Conservation (phyloP, 2,797 vertebrate species). For the Acanthiza pusilla region DNA sequence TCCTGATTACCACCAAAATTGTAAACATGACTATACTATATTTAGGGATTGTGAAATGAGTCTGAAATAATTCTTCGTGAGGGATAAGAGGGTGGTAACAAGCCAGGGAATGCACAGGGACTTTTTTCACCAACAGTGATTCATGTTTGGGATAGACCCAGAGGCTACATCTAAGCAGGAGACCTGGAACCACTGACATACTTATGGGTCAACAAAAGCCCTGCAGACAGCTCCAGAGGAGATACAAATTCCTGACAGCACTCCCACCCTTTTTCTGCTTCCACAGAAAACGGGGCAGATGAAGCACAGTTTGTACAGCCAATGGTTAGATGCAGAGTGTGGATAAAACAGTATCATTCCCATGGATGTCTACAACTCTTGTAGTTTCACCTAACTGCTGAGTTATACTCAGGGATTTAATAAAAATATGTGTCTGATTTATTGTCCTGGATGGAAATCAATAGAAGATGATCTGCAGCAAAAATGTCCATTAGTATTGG, state of each 20-base stretch:
- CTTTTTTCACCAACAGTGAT: not conserved
- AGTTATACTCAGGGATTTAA: not conserved
- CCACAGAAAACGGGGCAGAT: not conserved
- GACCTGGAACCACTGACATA: not conserved
- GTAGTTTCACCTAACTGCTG: not conserved
- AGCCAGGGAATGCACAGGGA: not conserved
- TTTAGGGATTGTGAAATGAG: not conserved
- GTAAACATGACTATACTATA: not conserved
- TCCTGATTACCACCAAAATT: not conserved
- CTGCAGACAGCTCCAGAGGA: not conserved
- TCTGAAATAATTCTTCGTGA: not conserved
- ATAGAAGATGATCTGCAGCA: not conserved
- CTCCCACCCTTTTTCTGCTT: not conserved
- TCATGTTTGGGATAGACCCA: not conserved
- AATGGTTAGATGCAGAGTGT: not conserved
- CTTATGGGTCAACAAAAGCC: not conserved
- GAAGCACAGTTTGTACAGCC: not conserved
- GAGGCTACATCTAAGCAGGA: not conserved
- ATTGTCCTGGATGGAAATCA: not conserved
- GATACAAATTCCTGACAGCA: not conserved
- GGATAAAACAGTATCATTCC: not conserved
- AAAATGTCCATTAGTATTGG: not conserved
- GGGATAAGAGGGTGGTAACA: not conserved
- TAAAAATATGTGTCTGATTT: not conserved
- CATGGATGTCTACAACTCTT: not conserved